Base-by-base conservation (phyloP, 2,797 vertebrate genomes). In the Australoheros facetus region DNA sequence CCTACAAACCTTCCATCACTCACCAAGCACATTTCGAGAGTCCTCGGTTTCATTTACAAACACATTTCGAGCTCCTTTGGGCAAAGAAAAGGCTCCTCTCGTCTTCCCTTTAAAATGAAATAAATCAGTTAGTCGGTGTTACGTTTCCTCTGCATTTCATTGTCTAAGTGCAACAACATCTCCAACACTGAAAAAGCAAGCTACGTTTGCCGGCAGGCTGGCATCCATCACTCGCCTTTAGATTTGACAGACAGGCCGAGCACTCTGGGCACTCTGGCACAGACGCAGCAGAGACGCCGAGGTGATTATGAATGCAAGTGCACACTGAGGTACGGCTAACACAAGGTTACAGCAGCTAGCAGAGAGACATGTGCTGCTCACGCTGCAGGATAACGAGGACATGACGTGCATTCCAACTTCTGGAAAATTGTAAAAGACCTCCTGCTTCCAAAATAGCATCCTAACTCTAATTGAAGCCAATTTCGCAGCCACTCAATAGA, bases 51-150 rank as follows among this genome's bases (percentile, higher is more conserved):
- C 96, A 95, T 96, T 97, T 90, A 98, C 94, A 95, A 95, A 97
- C 92, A 98, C 91, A 94, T 96, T 97, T 87, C 95, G 96, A 85
- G 97, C 97, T 97, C 97, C 97, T 96, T 95, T 97, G 83, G 97
- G 97, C 92, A 99, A 94, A 69, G 92, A 95, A 89, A 99, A 97
- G 7, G 95, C 96, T 93, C 96, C 96, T 96, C 96, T 97, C 8
- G 93, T 96, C 93, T 97, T 97, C 96, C 97, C 97, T 99, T 98
- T 82, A 83, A 96, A 96, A 59, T 90, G 76, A 97, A 96, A 70
- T 26, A 39, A 75, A 88, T 87, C 73, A 69, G 88, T 97, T 96
- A 97, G 93, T 92, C 79, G 77, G 82, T 3, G 78, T 32, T 56
- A 59, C 39, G 6, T 76, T 76, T 82, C 88, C 11, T 26, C 57